Evolutionary conservation across 37 sponge, comb jelly and placozoan genomes (phyloP).

Genomic region (Cladorhizidae sp.): DNA sequence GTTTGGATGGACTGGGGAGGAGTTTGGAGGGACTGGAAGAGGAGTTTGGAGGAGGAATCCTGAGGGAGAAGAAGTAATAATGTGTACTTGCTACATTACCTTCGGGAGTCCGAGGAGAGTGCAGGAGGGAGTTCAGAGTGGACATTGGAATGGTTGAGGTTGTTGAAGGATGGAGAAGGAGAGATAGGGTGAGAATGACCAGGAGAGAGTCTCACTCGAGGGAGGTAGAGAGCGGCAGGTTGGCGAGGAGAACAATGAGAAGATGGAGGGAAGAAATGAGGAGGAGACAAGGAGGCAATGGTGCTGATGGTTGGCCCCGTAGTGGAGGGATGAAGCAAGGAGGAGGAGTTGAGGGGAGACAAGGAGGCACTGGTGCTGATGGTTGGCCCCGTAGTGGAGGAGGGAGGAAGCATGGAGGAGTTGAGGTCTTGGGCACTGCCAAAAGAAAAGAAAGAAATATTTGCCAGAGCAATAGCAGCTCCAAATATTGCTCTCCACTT

Average conservation of each 20-base stretch:
- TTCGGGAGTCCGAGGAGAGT: constrained; percentile 19
- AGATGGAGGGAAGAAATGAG: constrained; percentile 7
- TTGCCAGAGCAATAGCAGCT: no score
- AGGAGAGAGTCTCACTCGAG: no score
- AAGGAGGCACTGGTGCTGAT: background rate
- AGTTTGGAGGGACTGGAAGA: no score
- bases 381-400: background rate
- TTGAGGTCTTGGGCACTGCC: background rate
- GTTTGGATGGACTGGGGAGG: no score
- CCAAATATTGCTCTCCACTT: no score
- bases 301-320: background rate
- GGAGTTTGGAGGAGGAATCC: no score
- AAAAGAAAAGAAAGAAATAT: background rate
- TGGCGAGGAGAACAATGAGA: constrained; percentile 7
- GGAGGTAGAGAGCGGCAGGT: background rate
- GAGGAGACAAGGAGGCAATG: background rate
- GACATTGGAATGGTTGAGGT: constrained; percentile 23
- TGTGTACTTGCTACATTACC: constrained; percentile 8
- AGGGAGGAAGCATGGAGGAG: background rate
- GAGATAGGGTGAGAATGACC: constrained; percentile 1
- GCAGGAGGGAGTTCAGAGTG: constrained; percentile 34
- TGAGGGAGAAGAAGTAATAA: no score
- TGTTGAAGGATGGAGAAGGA: constrained; percentile 43
- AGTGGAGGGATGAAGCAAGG: background rate
- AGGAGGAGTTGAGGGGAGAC: background rate